Evolutionary conservation across 2,888 invertebrate genomes (phyloP), one percentile per base, ranked within the genome.

Genomic region (Zygothrica quintamaculata): DNA sequence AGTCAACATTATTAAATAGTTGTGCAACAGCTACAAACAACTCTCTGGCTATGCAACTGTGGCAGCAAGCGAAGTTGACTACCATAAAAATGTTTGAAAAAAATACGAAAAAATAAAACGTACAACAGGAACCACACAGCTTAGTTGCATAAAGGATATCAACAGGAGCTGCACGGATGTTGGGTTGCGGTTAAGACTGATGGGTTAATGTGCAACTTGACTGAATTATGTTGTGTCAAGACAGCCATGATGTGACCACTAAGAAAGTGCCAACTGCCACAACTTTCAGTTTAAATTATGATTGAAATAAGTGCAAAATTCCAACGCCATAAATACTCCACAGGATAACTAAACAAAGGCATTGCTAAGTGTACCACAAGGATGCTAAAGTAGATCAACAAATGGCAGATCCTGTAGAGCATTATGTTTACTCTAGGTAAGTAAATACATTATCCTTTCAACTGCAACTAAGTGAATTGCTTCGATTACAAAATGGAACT

Each of bases 1-100:
- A 57, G 77, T 48, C 73, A 67, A 82, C 82, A 81, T 85, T 84
- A 84, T 84, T 84, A 84, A 84, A 84, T 85, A 84, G 85, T 79
- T 85, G 61, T 73, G 64, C 65, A 44, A 53, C 77, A 62, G 62
- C 79, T 60, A 76, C 79, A 79, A 78, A 73, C 74, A 77, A 76
- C 68, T 68, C 47, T 46, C 56, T 53, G 64, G 47, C 64, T 51
- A 33, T 37, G 57, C 44, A 51, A 62, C 56, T 51, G 43, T 43
- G 48, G n/a, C 16, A 31, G 25, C 11, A 1, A 29, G 7, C 5
- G 13, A 3, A 42, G 53, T 36, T 22, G 40, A 39, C 51, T 46
- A 44, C 69, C 75, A 84, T 80, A 84, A 80, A 80, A 80, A 68
- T 62, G 69, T 48, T 52, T n/a, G n/a, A n/a, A n/a, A 48, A 56